Evolutionary conservation across 2,113 vertebrate genomes (phyloP).

Genomic region (Labeo catla): DNA sequence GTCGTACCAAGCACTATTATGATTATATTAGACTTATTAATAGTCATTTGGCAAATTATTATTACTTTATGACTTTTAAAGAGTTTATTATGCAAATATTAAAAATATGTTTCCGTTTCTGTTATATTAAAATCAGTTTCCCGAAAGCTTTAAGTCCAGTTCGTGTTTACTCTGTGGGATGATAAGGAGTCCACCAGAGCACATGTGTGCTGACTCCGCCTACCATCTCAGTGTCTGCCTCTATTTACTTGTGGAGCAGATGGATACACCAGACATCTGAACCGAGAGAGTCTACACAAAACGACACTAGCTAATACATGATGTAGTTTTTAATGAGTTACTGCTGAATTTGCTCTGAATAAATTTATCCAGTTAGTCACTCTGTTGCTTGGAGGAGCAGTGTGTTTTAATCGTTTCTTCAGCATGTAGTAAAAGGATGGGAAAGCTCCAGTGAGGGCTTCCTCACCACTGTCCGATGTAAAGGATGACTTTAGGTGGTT

Average conservation of each 20-base stretch:
- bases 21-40: not conserved
- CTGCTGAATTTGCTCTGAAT: not conserved
- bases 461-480: not conserved
- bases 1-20: not conserved
- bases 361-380: not conserved
- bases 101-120: not conserved
- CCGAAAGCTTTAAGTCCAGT: not conserved
- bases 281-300: not conserved
- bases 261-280: not conserved
- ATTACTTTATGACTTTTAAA: not conserved
- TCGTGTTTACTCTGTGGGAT: constrained; percentile 12
- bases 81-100: not conserved
- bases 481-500: constrained; percentile 39
- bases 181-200: constrained; percentile 25
- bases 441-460: not conserved
- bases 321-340: not conserved
- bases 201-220: constrained; percentile 25
- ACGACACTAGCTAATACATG: not conserved
- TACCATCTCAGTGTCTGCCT: not conserved
- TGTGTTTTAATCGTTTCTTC: not conserved
- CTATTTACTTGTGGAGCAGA: constrained; percentile 3
- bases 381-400: not conserved
- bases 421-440: constrained; percentile 1
- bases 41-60: not conserved
- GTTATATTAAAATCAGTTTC: not conserved